phyloP scores from a whole-genome alignment of 1,140 invertebrate species.

The Sycophaga agraensis region DNA sequence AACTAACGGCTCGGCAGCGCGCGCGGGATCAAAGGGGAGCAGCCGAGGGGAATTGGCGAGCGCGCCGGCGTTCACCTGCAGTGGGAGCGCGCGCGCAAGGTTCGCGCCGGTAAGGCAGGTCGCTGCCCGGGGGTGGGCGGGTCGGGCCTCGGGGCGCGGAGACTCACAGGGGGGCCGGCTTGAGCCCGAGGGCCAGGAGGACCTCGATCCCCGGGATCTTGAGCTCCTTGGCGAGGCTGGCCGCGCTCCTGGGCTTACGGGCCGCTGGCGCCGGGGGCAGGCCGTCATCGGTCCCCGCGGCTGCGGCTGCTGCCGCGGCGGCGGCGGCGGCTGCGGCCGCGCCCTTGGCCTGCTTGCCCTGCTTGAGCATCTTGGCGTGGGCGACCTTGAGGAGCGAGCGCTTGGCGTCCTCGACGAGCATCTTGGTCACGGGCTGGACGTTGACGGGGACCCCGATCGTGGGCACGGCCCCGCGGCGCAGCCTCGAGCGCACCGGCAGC shows the following conservation, averaged over 20 bases:
- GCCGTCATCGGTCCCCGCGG: constrained; percentile 8
- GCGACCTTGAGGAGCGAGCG: constrained; percentile 51
- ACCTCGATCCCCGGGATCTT: constrained; percentile 35
- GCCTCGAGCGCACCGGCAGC: constrained; percentile 58
- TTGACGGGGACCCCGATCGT: constrained; percentile 60
- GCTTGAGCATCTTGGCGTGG: constrained; percentile 42
- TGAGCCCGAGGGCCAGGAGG: constrained; percentile 51
- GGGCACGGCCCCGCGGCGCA: constrained; percentile 60
- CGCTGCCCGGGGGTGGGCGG: too few species aligned
- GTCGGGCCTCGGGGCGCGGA: too few species aligned
- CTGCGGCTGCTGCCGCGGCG: constrained; percentile 9
- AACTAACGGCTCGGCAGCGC: too few species aligned
- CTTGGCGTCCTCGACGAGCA: constrained; percentile 55
- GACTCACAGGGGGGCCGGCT: constrained; percentile 50
- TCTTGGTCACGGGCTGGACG: constrained; percentile 52
- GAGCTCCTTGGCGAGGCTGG: constrained; percentile 14
- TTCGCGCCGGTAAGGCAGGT: too few species aligned
- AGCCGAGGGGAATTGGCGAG: constrained; percentile 8
- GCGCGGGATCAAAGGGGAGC: constrained; percentile 11
- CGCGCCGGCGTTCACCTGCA: too few species aligned
- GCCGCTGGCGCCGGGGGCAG: constrained; percentile 24
- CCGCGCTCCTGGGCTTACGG: constrained; percentile 37
- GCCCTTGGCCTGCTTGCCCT: constrained; percentile 27
- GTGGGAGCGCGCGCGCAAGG: too few species aligned
- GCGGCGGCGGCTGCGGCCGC: constrained; percentile 3